These are phyloP conservation scores for Synanthedon vespiformis DNA, from an alignment of 2,888 invertebrate genomes.

Conservation along the genomic window DNA sequence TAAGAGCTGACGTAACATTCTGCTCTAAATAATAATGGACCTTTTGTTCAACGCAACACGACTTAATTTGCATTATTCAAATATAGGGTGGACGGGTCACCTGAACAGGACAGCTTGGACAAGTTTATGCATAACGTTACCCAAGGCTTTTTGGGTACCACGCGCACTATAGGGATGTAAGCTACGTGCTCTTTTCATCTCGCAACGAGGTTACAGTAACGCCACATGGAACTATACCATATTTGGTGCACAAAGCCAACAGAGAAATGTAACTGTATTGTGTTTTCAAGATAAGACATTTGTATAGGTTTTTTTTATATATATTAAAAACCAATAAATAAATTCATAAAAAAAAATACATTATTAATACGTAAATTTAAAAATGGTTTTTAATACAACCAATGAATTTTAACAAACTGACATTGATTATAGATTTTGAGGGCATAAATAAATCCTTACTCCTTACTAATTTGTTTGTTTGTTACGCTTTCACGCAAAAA, in stretches of 20 bases:
- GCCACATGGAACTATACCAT: constrained; percentile 15
- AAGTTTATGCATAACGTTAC: constrained; percentile 34
- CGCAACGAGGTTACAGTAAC: constrained; percentile 7
- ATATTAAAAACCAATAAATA: too few relatives aligned
- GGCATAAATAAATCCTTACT: too few relatives aligned
- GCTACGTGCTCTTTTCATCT: constrained; percentile 15
- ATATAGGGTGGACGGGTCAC: constrained; percentile 17
- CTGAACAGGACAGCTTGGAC: constrained; percentile 19
- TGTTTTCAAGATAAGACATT: too few relatives aligned
- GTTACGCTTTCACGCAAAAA: too few relatives aligned
- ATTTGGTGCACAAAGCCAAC: constrained; percentile 11
- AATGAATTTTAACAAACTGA: too few relatives aligned
- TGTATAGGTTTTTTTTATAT: too few relatives aligned
- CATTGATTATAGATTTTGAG: too few relatives aligned
- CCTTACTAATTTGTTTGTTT: too few relatives aligned
- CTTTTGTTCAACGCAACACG: constrained; percentile 28
- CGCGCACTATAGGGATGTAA: constrained; percentile 22
- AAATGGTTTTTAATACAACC: too few relatives aligned
- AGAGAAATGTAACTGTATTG: not conserved
- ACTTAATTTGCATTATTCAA: constrained; percentile 33
- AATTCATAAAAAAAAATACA: too few relatives aligned
- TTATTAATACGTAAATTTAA: too few relatives aligned
- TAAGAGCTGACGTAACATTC: constrained; percentile 39
- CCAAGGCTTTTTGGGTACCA: constrained; percentile 34
- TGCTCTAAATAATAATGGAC: constrained; percentile 31